phyloP scores from a whole-genome alignment of 2,797 vertebrate species.

The Siniperca scherzeri region DNA sequence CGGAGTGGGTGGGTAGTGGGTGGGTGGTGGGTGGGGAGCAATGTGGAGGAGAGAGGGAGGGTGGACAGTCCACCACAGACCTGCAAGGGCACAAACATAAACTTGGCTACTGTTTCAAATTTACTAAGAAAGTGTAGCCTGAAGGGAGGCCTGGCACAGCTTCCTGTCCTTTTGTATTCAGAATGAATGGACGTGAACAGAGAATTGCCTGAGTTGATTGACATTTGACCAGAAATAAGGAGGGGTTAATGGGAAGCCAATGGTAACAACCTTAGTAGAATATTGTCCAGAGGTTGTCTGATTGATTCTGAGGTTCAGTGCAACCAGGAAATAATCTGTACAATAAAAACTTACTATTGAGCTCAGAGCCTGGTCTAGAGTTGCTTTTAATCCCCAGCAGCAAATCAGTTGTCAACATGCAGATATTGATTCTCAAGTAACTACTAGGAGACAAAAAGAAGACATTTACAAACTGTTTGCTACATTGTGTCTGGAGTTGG shows the following conservation, averaged over 20 bases:
- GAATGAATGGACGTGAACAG: conserved; percentile 28
- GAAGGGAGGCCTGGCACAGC: conserved; percentile 40
- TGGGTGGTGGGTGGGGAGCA: conserved; percentile 22
- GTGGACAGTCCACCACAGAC: conserved; percentile 37
- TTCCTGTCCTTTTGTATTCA: conserved; percentile 37
- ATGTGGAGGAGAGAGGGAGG: conserved; percentile 10
- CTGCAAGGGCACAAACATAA: conserved; percentile 62
- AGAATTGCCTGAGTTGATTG: conserved; percentile 34
- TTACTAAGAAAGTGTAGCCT: conserved; percentile 53
- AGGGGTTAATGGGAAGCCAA: conserved; percentile 23
- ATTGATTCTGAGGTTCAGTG: conserved; percentile 19
- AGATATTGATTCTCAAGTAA: conserved; percentile 3
- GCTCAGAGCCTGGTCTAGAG: background rate
- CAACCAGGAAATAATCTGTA: conserved; percentile 5
- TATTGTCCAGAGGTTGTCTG: conserved; percentile 41
- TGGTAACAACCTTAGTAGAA: background rate
- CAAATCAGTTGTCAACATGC: background rate
- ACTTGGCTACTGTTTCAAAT: conserved; percentile 61
- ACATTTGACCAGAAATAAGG: conserved; percentile 49
- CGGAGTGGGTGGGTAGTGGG: conserved; percentile 28
- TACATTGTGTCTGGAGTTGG: background rate
- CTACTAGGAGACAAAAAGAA: background rate
- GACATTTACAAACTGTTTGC: background rate
- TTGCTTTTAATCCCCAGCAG: background rate
- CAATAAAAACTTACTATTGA: conserved; percentile 9